Base-by-base conservation (phyloP, 2,888 invertebrate genomes). In the Oxytorus armatus region DNA sequence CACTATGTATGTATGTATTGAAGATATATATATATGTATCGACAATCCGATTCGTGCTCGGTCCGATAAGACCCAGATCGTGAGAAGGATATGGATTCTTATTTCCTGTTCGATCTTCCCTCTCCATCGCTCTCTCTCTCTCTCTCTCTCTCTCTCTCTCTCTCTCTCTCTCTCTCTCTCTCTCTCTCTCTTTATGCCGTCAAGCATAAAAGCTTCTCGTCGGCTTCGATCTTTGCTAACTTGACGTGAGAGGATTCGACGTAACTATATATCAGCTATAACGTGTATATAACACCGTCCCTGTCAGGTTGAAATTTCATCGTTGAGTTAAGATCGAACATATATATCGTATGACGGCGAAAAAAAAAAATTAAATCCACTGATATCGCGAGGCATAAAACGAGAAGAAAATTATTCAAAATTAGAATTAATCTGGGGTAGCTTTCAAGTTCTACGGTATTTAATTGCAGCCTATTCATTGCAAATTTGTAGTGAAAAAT, bases 81-180 rank as follows among this genome's bases (percentile, higher is more conserved):
- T 49, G 65, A 47, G 51, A 63, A 39, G 73, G 80, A 80, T 80
- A 77, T 73, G 73, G 77, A 65, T 80, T 77, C 68, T 73, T 74
- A 80, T 77, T 80, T 80, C 68, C 73, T 44, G 63, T 51, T 73
- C 33, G 57, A 77, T 79, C 33, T 68, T n/a, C n/a, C n/a, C n/a
- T n/a, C n/a, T n/a, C n/a, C n/a, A n/a, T n/a, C n/a, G n/a, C n/a
- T n/a, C n/a, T n/a, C n/a, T n/a, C n/a, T n/a, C n/a, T n/a, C n/a
- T n/a, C n/a, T n/a, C n/a, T n/a, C 44, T 14, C 51, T 39, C 16
- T 44, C 42, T 11, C 23, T 61, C 59, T 25, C 23, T 29, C 23
- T 8, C 18, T 53, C 14, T 25, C n/a, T 65, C 8, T 65, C 18
- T 36, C 33, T 49, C 65, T 66, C 23, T 49, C 42, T 18, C 18